phyloP scores from a whole-genome alignment of 2,113 vertebrate genomes.

The Rostratula benghalensis region DNA sequence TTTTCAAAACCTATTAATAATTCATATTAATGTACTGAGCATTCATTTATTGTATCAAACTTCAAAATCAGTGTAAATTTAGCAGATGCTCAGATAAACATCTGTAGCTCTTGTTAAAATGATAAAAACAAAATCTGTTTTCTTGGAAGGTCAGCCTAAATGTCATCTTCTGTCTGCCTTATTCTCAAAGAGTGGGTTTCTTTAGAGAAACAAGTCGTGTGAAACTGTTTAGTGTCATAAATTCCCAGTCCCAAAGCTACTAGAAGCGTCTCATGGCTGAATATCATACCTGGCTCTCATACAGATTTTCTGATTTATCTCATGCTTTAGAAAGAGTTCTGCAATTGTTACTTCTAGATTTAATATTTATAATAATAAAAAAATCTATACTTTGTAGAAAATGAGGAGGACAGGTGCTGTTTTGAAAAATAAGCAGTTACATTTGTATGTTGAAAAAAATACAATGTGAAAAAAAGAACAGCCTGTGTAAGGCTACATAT shows the following conservation, averaged over 20 bases:
- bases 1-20: not conserved
- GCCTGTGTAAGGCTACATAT: not conserved
- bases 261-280: not conserved
- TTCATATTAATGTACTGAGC: not conserved
- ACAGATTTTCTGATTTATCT: not conserved
- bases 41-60: not conserved
- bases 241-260: not conserved
- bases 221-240: not conserved
- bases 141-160: conserved; percentile 37
- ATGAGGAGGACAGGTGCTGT: fast-evolving
- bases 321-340: not conserved
- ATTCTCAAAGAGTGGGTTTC: not conserved
- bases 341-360: not conserved
- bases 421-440: not conserved
- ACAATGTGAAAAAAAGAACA: not conserved
- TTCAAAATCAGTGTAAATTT: not conserved
- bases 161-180: not conserved
- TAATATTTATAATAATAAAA: not conserved
- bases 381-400: not conserved
- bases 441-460: not conserved
- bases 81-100: conserved; percentile 16
- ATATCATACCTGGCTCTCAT: not conserved
- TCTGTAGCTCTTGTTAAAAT: conserved; percentile 1
- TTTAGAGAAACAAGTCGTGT: not conserved
- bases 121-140: conserved; percentile 37